A percentile compares a stretch with the other conserved stretches of the same genome.
phyloP scores from a whole-genome alignment of 2,888 invertebrate species.

The Drosophila koepferae region DNA sequence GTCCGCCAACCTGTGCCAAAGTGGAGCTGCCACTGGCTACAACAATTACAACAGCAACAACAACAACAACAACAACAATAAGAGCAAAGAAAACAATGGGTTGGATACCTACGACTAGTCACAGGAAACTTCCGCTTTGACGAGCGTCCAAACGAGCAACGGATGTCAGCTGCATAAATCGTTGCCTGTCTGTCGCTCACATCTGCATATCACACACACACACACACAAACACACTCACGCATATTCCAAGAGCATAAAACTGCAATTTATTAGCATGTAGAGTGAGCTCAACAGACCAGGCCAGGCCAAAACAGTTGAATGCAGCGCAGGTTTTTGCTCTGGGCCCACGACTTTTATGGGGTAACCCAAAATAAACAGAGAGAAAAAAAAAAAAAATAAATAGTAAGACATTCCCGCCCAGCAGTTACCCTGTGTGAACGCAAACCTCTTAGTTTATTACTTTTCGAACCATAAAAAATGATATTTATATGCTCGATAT shows the following conservation, averaged over 20 bases:
- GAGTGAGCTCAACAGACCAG: constrained; percentile 46
- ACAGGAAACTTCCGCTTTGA: constrained; percentile 71
- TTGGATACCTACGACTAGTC: constrained; percentile 52
- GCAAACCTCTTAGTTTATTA: not conserved
- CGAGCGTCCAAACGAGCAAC: constrained; percentile 65
- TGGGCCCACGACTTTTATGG: constrained; percentile 44
- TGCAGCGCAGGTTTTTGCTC: constrained; percentile 54
- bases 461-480: not conserved
- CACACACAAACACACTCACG: not conserved
- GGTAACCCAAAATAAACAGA: constrained; percentile 11
- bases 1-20: constrained; percentile 71
- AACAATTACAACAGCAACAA: constrained; percentile 21
- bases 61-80: constrained; percentile 24
- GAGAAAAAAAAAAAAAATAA: not conserved
- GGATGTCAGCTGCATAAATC: constrained; percentile 81
- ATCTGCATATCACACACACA: constrained; percentile 32
- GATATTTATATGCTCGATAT: not conserved
- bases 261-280: constrained; percentile 81
- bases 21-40: constrained; percentile 46
- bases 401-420: constrained; percentile 1
- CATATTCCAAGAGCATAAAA: constrained; percentile 62
- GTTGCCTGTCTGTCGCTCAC: constrained; percentile 60
- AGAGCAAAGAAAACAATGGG: constrained; percentile 22
- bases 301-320: constrained; percentile 38
- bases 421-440: constrained; percentile 2